These are phyloP conservation scores for Cantharis rufa DNA, from an alignment of 2,888 invertebrate genomes.

Conservation along the genomic window DNA sequence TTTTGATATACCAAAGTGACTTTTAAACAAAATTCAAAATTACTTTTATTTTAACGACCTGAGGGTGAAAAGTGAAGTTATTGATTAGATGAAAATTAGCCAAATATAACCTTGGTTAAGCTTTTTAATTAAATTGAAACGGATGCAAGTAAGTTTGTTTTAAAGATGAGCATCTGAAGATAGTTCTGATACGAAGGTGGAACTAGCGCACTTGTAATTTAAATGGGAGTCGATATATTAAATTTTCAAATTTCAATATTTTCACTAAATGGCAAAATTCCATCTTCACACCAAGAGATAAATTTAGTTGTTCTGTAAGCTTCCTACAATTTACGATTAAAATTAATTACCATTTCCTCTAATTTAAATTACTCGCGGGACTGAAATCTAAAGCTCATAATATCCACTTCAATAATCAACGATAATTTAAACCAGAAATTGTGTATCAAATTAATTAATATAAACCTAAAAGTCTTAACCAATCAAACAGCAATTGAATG, in stretches of 20 bases:
- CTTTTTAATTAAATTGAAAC: not conserved
- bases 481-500: not conserved
- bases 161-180: not conserved
- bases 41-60: not conserved
- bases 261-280: not conserved
- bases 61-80: not conserved
- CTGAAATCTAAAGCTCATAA: not conserved
- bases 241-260: not conserved
- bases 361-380: not conserved
- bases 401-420: not conserved
- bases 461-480: not conserved
- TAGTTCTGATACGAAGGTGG: not conserved
- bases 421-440: not conserved
- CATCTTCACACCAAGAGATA: not conserved
- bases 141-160: not conserved
- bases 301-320: not conserved
- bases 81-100: not conserved
- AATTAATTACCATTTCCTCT: not conserved
- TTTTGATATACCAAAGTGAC: not conserved
- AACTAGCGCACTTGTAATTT: not conserved
- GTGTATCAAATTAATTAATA: not conserved
- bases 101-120: not conserved
- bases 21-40: not conserved
- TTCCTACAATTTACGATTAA: not conserved
- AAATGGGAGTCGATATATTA: not conserved